Percentiles rank a stretch among this genome's conserved stretches.
Evolutionary conservation across 2,888 invertebrate species (phyloP).

Genomic region (Operophtera brumata): DNA sequence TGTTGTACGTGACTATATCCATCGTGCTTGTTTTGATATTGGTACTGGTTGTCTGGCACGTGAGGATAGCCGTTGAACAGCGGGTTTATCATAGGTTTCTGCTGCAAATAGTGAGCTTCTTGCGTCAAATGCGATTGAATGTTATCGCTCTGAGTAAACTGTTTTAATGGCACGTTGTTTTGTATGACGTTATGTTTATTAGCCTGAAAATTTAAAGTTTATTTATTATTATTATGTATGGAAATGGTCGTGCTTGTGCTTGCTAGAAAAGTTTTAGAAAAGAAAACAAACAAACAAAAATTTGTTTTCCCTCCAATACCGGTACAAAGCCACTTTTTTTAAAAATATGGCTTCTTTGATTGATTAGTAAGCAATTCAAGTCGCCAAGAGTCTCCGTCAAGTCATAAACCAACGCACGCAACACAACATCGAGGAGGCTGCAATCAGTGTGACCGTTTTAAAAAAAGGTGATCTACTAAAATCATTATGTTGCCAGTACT

Average conservation of each 20-base stretch:
- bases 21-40: slow-evolving; percentile 69
- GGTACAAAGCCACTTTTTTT: no score
- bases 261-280: background rate
- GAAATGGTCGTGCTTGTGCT: background rate
- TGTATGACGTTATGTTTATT: slow-evolving; percentile 75
- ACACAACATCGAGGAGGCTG: no score
- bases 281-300: background rate
- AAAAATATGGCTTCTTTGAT: no score
- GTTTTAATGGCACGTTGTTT: slow-evolving; percentile 79
- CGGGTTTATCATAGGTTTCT: slow-evolving; percentile 77
- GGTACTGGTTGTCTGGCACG: slow-evolving; percentile 60
- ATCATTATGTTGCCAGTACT: no score
- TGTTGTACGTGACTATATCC: slow-evolving; percentile 71
- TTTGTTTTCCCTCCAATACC: no score
- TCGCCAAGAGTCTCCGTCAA: no score
- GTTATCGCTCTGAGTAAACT: slow-evolving; percentile 73
- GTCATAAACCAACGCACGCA: no score
- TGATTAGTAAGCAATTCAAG: no score
- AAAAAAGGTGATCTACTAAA: no score
- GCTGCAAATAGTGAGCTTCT: slow-evolving; percentile 77
- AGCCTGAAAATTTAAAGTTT: slow-evolving; percentile 47
- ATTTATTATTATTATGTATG: background rate
- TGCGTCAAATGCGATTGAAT: slow-evolving; percentile 73
- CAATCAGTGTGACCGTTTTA: no score
- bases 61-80: slow-evolving; percentile 70